phyloP scores from a whole-genome alignment of 1,140 invertebrate genomes.

The Antheraea mylitta region DNA sequence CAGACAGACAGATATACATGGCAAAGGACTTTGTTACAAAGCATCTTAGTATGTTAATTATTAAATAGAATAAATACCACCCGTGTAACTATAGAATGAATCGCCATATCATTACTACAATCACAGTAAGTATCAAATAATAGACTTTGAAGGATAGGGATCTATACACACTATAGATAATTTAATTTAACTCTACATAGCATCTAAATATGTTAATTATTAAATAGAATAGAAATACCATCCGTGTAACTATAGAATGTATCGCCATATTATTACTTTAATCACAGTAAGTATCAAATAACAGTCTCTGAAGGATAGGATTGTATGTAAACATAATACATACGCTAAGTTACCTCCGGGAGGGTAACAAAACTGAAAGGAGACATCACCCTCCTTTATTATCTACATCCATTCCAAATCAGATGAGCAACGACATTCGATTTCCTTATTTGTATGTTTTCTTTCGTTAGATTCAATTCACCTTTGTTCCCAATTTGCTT shows the following conservation, averaged over 20 bases:
- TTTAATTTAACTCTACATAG: no score
- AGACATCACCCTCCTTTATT: conserved; percentile 1
- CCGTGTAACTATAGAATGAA: no score
- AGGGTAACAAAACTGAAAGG: background rate
- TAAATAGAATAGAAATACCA: no score
- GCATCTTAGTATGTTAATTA: no score
- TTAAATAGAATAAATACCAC: no score
- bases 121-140: background rate
- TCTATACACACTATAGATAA: background rate
- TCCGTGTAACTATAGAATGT: no score
- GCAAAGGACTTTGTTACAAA: no score
- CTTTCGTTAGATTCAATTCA: conserved; percentile 25
- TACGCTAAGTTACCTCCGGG: background rate
- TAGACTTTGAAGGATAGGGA: background rate
- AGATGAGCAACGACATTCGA: conserved; percentile 27
- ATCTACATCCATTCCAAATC: conserved; percentile 23
- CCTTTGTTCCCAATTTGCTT: conserved; percentile 33
- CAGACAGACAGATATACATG: no score
- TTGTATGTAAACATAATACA: background rate
- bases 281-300: background rate
- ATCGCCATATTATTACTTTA: no score
- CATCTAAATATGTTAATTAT: no score
- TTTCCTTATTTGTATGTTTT: conserved; percentile 35
- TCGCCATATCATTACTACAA: no score
- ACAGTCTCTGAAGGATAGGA: background rate